Percentiles rank a stretch among this genome's conserved stretches.
Conservation (phyloP, 2,797 vertebrate species). For the Glyptemys insculpta region DNA sequence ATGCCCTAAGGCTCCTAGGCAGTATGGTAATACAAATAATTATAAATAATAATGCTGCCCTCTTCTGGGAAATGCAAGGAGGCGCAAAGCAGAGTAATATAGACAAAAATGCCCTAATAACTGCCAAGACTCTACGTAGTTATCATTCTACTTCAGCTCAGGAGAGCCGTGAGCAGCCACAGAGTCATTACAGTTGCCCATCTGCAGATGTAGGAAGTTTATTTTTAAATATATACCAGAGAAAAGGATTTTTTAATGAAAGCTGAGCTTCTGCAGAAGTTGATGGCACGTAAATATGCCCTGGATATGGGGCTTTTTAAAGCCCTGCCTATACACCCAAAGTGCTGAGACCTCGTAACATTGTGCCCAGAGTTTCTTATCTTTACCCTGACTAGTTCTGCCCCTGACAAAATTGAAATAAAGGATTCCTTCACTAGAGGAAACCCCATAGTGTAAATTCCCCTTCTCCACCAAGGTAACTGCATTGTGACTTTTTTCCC, state of each 20-base stretch:
- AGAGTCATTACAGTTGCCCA: background rate
- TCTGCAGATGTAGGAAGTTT: background rate
- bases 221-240: background rate
- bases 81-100: background rate
- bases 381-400: background rate
- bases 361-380: background rate
- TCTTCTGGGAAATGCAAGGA: conserved; percentile 47
- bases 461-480: accelerated
- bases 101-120: background rate
- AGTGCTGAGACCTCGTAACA: background rate
- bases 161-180: background rate
- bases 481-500: background rate
- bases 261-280: background rate
- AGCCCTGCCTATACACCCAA: background rate
- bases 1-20: background rate
- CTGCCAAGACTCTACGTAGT: accelerated
- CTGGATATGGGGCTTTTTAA: accelerated
- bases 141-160: background rate
- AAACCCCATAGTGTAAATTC: background rate
- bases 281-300: background rate
- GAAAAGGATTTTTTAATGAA: background rate
- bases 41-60: conserved; percentile 17
- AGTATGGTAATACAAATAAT: background rate
- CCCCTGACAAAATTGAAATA: background rate
- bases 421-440: background rate